Percentiles rank a stretch among this genome's conserved stretches.
phyloP scores from a whole-genome alignment of 2,113 vertebrate species.

The Oryctolagus cuniculus region mOryCun1.1 NC_091445.1:60697001-60697500 shows the following conservation, averaged over 20 bases:
- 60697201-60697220: background rate
- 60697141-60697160: slow-evolving; percentile 2
- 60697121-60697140: background rate
- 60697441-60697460: slow-evolving; percentile 92
- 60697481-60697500: slow-evolving; percentile 96
- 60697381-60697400: background rate
- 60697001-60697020: slow-evolving; percentile 44
- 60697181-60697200: background rate
- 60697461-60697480: slow-evolving; percentile 94
- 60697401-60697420: background rate
- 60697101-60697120: background rate
- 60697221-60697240: background rate
- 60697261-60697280: too few relatives aligned
- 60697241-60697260: background rate
- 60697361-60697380: background rate
- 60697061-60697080: background rate
- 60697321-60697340: background rate
- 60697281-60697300: fast-evolving
- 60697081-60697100: background rate
- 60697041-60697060: slow-evolving; percentile 7
- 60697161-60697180: background rate
- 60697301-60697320: background rate
- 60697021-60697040: background rate
- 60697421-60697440: background rate
- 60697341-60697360: background rate